These are phyloP conservation scores for Ormyrus pomaceus DNA, from an alignment of 2,888 invertebrate species.

Conservation along the genomic window DNA sequence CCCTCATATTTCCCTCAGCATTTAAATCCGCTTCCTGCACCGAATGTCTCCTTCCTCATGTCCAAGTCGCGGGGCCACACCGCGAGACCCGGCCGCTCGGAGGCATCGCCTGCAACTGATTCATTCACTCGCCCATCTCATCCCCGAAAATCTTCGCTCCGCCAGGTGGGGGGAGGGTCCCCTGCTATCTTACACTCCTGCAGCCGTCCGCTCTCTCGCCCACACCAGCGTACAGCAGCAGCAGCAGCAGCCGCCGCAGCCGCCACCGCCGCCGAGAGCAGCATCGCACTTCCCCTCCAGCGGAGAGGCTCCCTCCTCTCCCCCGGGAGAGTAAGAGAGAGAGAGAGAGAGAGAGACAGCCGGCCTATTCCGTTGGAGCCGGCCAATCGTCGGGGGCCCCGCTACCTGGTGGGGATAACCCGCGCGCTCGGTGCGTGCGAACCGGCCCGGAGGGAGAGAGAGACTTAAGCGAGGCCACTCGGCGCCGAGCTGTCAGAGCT, in stretches of 20 bases:
- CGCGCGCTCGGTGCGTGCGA: conserved; percentile 58
- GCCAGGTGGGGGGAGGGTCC: neutral
- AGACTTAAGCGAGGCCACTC: conserved; percentile 76
- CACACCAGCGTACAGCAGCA: too few relatives aligned
- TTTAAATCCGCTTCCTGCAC: too few relatives aligned
- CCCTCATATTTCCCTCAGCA: too few relatives aligned
- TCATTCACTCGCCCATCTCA: too few relatives aligned
- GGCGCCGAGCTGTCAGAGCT: conserved; percentile 76
- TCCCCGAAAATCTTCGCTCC: conserved; percentile 5
- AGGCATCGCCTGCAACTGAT: too few relatives aligned
- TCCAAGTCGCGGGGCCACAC: too few relatives aligned
- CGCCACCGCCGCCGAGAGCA: too few relatives aligned
- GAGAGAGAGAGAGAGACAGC: conserved; percentile 39
- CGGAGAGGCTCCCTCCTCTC: conserved; percentile 19
- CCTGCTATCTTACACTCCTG: too few relatives aligned
- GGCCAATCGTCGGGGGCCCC: conserved; percentile 24
- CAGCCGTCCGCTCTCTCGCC: too few relatives aligned
- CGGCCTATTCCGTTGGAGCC: conserved; percentile 71
- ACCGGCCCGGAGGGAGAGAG: conserved; percentile 1
- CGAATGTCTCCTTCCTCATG: too few relatives aligned
- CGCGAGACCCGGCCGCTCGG: too few relatives aligned
- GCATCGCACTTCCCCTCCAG: neutral
- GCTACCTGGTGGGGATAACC: conserved; percentile 69
- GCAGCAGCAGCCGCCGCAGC: too few relatives aligned
- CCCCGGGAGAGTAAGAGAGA: neutral